Evolutionary conservation across 2,888 invertebrate genomes (phyloP).

Genomic region (Andrena hattorfiana): DNA sequence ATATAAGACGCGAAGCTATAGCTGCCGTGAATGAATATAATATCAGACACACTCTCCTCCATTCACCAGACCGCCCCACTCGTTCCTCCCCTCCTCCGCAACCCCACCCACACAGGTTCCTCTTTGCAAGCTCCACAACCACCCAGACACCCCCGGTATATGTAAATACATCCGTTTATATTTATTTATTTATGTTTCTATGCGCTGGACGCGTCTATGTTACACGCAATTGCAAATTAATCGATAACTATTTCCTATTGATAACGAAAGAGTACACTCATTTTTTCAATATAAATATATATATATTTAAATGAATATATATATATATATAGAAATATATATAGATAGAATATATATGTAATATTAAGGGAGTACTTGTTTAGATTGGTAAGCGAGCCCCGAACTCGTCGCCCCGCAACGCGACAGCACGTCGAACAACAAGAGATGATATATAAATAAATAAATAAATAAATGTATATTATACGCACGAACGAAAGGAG

Average conservation of each 20-base stretch:
- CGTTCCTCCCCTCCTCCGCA: no score
- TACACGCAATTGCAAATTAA: conserved; percentile 77
- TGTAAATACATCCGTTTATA: conserved; percentile 80
- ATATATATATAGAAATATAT: conserved; percentile 68
- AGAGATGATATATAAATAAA: conserved; percentile 51
- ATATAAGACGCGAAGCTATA: conserved; percentile 39
- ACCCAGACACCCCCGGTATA: conserved; percentile 57
- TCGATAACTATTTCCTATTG: conserved; percentile 72
- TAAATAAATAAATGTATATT: conserved; percentile 38
- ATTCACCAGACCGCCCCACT: not conserved
- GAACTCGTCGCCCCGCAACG: conserved; percentile 80
- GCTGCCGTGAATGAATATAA: conserved; percentile 45
- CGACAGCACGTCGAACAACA: conserved; percentile 65
- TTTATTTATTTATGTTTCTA: conserved; percentile 83
- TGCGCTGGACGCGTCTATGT: conserved; percentile 83
- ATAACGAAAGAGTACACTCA: conserved; percentile 76
- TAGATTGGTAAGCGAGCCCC: conserved; percentile 78
- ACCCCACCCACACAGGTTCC: not conserved
- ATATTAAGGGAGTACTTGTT: conserved; percentile 78
- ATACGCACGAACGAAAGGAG: conserved; percentile 39
- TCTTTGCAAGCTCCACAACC: not conserved
- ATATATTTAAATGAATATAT: conserved; percentile 64
- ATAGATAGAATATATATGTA: conserved; percentile 72
- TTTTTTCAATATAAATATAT: conserved; percentile 72
- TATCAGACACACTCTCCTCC: conserved; percentile 40